phyloP scores from a whole-genome alignment of 2,113 vertebrate genomes.

The Harpagus bidentatus region DNA sequence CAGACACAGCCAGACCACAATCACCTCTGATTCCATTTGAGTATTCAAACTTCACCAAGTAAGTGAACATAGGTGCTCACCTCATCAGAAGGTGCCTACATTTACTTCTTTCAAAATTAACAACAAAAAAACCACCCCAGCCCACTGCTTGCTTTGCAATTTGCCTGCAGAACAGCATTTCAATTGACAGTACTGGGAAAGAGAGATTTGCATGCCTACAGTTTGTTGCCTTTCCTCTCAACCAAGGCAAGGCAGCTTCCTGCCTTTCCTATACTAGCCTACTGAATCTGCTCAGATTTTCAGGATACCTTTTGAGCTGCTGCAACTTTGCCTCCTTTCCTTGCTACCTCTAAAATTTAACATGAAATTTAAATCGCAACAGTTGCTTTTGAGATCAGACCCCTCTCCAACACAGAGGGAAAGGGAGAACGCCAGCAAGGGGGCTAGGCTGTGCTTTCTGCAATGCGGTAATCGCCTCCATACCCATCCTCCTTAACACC shows the following conservation, averaged over 20 bases:
- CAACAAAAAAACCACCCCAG: background rate
- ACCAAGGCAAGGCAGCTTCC: background rate
- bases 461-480: accelerated
- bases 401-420: background rate
- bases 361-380: no score
- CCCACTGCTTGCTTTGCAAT: background rate
- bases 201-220: accelerated
- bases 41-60: background rate
- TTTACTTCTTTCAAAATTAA: background rate
- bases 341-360: background rate
- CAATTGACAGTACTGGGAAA: accelerated
- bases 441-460: background rate
- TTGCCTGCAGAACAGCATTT: background rate
- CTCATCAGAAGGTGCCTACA: background rate
- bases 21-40: accelerated
- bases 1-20: background rate
- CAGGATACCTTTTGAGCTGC: background rate
- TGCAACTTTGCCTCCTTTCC: background rate
- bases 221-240: background rate
- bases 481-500: no score
- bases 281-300: background rate
- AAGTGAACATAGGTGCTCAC: background rate
- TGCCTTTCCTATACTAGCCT: background rate
- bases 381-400: background rate
- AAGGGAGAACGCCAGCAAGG: background rate